Base-by-base conservation (phyloP, 2,888 invertebrate species). In the Podotricha telesiphe region DNA sequence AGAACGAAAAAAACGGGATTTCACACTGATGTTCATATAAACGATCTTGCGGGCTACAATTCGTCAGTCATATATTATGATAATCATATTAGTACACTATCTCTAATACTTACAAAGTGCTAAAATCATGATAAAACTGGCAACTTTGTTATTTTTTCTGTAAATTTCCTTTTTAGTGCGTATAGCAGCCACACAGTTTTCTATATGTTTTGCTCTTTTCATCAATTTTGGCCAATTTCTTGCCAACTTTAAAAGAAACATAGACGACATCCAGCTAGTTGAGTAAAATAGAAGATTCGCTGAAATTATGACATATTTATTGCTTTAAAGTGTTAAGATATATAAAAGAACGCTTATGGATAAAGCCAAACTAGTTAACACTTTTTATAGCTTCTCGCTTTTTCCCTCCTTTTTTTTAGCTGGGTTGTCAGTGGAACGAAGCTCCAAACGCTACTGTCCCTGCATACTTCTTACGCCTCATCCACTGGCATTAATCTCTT, bases 151-250 rank as follows among this genome's bases (percentile, higher is more conserved):
- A 22, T 77, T 77, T 72, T 77, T 79, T 42, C 42, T 53, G 15
- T 73, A 20, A 2, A 70, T 72, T 20, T 71, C 63, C 15, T 70
- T 76, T 6, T 72, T 58, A 1, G 73, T 71, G 28, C 77, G 74
- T 47, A 86, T 69, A 42, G 71, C 74, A 2, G 66, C 72, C 15
- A 86, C 69, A 6, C 63, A 71, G 4, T 63, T 62, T 70, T 87
- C 87, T 3, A 80, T 80, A 34, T 79, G 72, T 0, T 71, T 65
- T 0, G 82, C 79, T 45, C 70, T 77, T 37, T 68, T 74, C 8
- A 85, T 72, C 11, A 86, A 50, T 2, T 34, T 65, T 0, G 80
- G 78, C 86, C 85, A 87, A 61, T 79, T 73, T 42, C 70, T 75
- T 0, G 85, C 81, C 10, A 86, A 66, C 63, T 74, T 77, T 13